Conservation (phyloP, 1,140 invertebrate genomes). For the Hyles vespertilio region DNA sequence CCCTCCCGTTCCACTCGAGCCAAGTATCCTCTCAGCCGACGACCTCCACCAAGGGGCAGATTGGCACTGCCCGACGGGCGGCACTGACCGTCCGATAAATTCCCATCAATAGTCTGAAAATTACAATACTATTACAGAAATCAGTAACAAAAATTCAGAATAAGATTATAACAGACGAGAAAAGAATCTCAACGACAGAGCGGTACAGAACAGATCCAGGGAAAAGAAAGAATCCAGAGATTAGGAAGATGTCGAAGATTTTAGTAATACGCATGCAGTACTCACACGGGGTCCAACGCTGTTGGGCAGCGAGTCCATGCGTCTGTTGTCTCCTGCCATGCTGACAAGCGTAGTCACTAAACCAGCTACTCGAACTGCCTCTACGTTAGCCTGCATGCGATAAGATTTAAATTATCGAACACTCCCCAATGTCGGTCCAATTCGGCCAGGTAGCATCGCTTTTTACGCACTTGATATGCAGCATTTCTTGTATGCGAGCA, state of each 20-base stretch:
- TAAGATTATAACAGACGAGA: slow-evolving; percentile 8
- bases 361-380: slow-evolving; percentile 83
- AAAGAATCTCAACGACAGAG: slow-evolving; percentile 20
- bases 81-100: slow-evolving; percentile 51
- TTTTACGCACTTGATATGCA: slow-evolving; percentile 12
- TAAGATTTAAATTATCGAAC: slow-evolving; percentile 70
- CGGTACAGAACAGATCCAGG: slow-evolving; percentile 7
- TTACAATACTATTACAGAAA: slow-evolving; percentile 9
- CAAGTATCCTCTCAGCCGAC: slow-evolving; percentile 86
- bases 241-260: slow-evolving; percentile 12
- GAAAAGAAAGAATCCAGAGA: too few species aligned
- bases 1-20: slow-evolving; percentile 86
- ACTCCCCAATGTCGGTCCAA: slow-evolving; percentile 26
- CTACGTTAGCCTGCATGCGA: slow-evolving; percentile 78
- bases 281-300: slow-evolving; percentile 71
- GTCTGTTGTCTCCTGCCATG: slow-evolving; percentile 78
- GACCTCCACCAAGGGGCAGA: slow-evolving; percentile 81
- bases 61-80: slow-evolving; percentile 48
- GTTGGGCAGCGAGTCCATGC: slow-evolving; percentile 67
- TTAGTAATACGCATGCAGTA: slow-evolving; percentile 41
- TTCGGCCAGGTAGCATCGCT: slow-evolving; percentile 14
- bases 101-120: slow-evolving; percentile 64
- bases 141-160: slow-evolving; percentile 20
- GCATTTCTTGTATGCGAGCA: slow-evolving; percentile 17
- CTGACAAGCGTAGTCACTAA: slow-evolving; percentile 85